Percentiles rank a stretch among this genome's conserved stretches.
Conservation (phyloP, 2,113 vertebrate genomes). For the Alligator mississippiensis region DNA sequence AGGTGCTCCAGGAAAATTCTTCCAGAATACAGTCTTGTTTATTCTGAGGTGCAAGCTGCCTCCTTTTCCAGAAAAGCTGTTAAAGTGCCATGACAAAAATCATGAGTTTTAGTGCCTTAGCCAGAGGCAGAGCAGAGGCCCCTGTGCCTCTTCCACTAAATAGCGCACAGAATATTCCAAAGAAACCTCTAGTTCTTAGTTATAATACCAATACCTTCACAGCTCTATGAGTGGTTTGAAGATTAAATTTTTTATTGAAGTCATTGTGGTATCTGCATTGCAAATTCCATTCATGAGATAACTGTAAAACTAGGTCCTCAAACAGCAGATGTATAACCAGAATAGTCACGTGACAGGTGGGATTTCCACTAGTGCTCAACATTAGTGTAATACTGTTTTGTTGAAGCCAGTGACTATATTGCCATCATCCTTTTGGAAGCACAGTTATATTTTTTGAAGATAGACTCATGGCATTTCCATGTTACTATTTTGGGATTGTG, state of each 20-base stretch:
- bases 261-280: not conserved
- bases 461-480: not conserved
- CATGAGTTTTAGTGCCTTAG: not conserved
- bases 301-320: not conserved
- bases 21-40: not conserved
- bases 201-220: not conserved
- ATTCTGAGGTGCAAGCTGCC: not conserved
- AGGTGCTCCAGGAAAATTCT: not conserved
- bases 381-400: not conserved
- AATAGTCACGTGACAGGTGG: not conserved
- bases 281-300: not conserved
- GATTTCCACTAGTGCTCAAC: not conserved
- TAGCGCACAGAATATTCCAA: not conserved
- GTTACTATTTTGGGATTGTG: accelerated
- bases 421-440: not conserved
- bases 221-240: not conserved
- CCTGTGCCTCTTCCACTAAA: not conserved
- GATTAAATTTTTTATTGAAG: not conserved
- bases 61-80: not conserved
- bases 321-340: not conserved
- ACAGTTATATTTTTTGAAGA: not conserved
- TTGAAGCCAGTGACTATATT: not conserved
- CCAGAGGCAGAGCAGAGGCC: not conserved
- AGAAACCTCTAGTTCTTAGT: not conserved
- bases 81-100: conserved; percentile 41